Evolutionary conservation across 2,888 invertebrate species (phyloP), one percentile per base, ranked within the genome.

Genomic region (Therioaphis trifolii): DNA sequence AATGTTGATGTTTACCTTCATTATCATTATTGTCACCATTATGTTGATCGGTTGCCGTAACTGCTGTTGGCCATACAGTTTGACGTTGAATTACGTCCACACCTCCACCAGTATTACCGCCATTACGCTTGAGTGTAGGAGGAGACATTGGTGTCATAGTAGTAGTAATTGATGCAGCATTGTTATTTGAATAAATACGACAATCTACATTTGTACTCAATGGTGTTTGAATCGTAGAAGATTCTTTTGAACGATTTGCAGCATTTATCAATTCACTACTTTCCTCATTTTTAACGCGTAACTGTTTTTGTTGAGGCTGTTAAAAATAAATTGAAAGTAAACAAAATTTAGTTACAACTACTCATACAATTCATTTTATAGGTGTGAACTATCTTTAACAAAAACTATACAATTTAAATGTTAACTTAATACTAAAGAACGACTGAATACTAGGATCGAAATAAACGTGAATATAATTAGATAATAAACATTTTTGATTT

Each of bases 181-280:
- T 72, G 43, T 35, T 71, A 40, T 40, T 84, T 43, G 63, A 43
- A 79, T 71, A 77, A 77, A 27, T 71, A 71, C 49, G 85, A 58
- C 15, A 14, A 18, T 72, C 75, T 69, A 46, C 55, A 29, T 29
- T 84, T 55, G 58, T 52, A n/a, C 55, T 61, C 18, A 66, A 9
- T 69, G 66, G 27, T 46, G 75, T 75, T 85, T 84, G 82, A 68
- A 84, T 43, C 27, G 40, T 40, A 40, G 55, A 18, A 2, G 69
- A 58, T n/a, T 66, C 74, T 68, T 66, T 66, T 27, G 58, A 69
- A 43, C 69, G 52, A n/a, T 52, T 55, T 40, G 4, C 27, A 27
- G 4, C 43, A 40, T 84, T 61, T 15, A 63, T 58, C 52, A 11
- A 40, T 21, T 68, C 58, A 12, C 18, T 35, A 35, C 29, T 40